phyloP scores from a whole-genome alignment of 2,888 invertebrate species.

The Dendrolimus pini region DNA sequence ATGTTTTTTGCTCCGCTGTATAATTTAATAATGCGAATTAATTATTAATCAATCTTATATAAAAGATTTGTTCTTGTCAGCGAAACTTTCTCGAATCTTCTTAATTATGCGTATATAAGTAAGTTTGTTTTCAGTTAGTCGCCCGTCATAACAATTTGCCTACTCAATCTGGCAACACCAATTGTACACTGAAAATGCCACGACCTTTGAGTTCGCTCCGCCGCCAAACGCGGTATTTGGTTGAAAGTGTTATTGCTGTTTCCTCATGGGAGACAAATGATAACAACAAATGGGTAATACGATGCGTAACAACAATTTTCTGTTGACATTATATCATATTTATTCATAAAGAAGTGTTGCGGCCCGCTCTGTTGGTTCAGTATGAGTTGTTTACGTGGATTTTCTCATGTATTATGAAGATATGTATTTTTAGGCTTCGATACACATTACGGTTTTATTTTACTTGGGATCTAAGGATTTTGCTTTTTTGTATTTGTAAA shows the following conservation, averaged over 20 bases:
- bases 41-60: too few relatives aligned
- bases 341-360: not conserved
- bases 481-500: too few relatives aligned
- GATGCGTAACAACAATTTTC: not conserved
- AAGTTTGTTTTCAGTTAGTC: too few relatives aligned
- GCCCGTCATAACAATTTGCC: too few relatives aligned
- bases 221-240: slow-evolving; percentile 17
- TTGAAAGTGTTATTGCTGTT: slow-evolving; percentile 28
- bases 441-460: too few relatives aligned
- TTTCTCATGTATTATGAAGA: not conserved
- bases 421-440: too few relatives aligned
- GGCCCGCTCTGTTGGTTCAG: not conserved
- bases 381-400: not conserved
- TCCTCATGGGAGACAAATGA: slow-evolving; percentile 23
- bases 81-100: too few relatives aligned
- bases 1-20: too few relatives aligned
- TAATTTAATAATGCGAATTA: too few relatives aligned
- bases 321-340: not conserved
- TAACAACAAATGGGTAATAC: slow-evolving; percentile 8
- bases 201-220: slow-evolving; percentile 5
- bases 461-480: too few relatives aligned
- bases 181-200: slow-evolving; percentile 4
- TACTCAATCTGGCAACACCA: not conserved
- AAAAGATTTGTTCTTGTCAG: too few relatives aligned
- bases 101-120: too few relatives aligned